Evolutionary conservation across 1,140 invertebrate genomes (phyloP).

Genomic region (Drosophila bocki): DNA sequence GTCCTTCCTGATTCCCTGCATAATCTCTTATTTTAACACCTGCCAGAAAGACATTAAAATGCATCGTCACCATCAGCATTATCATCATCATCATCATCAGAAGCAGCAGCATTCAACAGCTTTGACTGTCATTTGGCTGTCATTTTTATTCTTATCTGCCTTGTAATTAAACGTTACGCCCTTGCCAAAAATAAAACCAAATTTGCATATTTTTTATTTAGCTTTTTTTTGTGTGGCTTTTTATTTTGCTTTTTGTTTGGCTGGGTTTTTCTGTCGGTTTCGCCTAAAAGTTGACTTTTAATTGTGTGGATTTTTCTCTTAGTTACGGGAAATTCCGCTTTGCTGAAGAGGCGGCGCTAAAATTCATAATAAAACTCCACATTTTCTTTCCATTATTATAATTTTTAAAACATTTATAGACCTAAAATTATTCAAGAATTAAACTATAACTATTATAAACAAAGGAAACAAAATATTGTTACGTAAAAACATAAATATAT

Average conservation of each 20-base stretch:
- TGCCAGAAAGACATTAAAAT: conserved; percentile 65
- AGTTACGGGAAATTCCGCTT: conserved; percentile 21
- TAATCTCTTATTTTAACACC: conserved; percentile 77
- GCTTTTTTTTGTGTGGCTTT: conserved; percentile 3
- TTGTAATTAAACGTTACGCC: conserved; percentile 43
- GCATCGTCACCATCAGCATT: conserved; percentile 46
- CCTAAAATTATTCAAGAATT: no score
- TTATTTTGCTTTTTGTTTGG: conserved; percentile 20
- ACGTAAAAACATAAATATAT: no score
- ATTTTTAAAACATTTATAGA: background rate
- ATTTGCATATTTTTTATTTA: conserved; percentile 63
- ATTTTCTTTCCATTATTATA: no score
- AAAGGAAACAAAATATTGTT: no score
- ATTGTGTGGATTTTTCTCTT: background rate
- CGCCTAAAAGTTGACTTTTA: conserved; percentile 27
- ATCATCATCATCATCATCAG: conserved; percentile 33
- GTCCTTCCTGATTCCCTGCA: conserved; percentile 45
- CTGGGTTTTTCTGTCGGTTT: background rate
- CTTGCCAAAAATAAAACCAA: conserved; percentile 63
- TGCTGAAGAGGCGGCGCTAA: background rate
- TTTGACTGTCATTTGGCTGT: conserved; percentile 41
- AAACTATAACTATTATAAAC: no score
- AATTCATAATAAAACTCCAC: background rate
- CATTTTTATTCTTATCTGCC: conserved; percentile 39
- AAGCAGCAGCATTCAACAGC: conserved; percentile 7